phyloP scores from a whole-genome alignment of 2,113 vertebrate species.

The Poecilia latipinna region DNA sequence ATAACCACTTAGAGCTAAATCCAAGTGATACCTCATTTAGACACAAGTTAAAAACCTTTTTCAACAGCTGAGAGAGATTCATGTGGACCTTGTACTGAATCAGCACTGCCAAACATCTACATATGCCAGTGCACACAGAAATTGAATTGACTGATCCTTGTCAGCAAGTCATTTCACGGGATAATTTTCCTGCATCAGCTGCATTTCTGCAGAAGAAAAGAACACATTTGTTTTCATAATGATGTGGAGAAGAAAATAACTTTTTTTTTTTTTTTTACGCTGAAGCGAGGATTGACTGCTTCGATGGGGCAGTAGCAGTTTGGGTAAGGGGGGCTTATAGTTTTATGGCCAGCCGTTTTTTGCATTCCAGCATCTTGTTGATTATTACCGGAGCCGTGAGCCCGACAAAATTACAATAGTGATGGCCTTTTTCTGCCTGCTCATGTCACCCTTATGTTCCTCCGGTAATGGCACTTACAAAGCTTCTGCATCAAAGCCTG shows the following conservation, averaged over 20 bases:
- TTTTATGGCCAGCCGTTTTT: slow-evolving; percentile 43
- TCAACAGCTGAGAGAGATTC: slow-evolving; percentile 31
- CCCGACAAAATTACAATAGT: slow-evolving; percentile 11
- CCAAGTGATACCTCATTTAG: slow-evolving; percentile 7
- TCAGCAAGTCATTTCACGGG: slow-evolving; percentile 59
- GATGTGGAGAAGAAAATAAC: slow-evolving; percentile 63
- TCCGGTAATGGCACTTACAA: slow-evolving; percentile 6
- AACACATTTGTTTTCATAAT: slow-evolving; percentile 71
- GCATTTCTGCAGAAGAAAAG: slow-evolving; percentile 61
- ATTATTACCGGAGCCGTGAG: slow-evolving; percentile 41
- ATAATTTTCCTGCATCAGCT: slow-evolving; percentile 60
- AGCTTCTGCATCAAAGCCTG: slow-evolving; percentile 15
- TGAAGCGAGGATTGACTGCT: slow-evolving; percentile 62
- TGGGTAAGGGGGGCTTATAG: slow-evolving; percentile 6
- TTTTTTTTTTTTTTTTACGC: slow-evolving; percentile 54
- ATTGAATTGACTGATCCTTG: slow-evolving; percentile 68
- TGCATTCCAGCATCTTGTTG: slow-evolving; percentile 39
- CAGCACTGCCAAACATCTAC: slow-evolving; percentile 39
- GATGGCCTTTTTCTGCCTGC: slow-evolving; percentile 7
- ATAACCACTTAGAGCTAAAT: slow-evolving; percentile 39
- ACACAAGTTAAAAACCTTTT: slow-evolving; percentile 16
- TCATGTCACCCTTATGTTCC: not conserved
- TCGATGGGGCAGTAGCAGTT: slow-evolving; percentile 2
- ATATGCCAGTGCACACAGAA: slow-evolving; percentile 21
- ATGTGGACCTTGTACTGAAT: slow-evolving; percentile 47